Conservation (phyloP, 2,113 vertebrate species). For the Petroica traversi region DNA sequence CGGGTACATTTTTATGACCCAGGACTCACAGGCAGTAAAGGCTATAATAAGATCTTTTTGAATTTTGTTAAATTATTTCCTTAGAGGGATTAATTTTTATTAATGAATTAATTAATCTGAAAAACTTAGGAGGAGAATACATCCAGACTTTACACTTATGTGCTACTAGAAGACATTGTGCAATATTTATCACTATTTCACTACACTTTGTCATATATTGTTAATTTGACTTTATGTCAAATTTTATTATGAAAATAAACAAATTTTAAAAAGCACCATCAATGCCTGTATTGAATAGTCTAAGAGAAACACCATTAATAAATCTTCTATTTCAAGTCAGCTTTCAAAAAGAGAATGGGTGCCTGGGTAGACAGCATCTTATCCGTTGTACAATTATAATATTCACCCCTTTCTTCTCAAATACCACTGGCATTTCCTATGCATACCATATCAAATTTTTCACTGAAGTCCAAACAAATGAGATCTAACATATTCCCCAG, state of each 20-base stretch:
- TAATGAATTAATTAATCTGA: neutral
- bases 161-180: neutral
- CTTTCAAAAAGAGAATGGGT: neutral
- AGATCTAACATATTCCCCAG: neutral
- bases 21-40: fast-evolving
- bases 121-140: neutral
- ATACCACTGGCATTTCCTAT: neutral
- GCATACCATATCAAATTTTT: neutral
- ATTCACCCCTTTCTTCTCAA: neutral
- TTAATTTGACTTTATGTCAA: neutral
- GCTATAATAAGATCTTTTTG: fast-evolving
- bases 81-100: neutral
- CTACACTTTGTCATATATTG: neutral
- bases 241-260: neutral
- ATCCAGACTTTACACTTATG: fast-evolving
- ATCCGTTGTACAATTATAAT: neutral
- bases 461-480: neutral
- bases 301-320: neutral
- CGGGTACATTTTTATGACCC: neutral
- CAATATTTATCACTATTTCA: neutral
- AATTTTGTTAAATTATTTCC: neutral
- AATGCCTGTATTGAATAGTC: neutral
- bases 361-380: neutral
- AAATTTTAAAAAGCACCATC: neutral
- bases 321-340: neutral